These are phyloP conservation scores for Heliconius cydno DNA, from an alignment of 2,888 invertebrate genomes.

Conservation along the genomic window DNA sequence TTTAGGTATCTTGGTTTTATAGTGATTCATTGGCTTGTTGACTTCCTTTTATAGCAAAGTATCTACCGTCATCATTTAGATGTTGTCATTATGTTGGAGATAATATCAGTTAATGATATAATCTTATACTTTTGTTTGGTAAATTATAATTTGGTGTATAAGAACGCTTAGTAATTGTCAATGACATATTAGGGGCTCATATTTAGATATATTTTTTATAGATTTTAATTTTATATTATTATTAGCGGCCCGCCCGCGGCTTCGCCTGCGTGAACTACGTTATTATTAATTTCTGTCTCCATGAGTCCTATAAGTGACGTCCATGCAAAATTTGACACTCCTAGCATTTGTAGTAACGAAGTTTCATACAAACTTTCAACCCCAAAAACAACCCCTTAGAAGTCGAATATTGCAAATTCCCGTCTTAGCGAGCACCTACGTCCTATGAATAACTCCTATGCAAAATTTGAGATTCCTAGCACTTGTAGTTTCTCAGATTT, in stretches of 20 bases:
- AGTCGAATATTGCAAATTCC: too few relatives aligned
- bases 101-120: constrained; percentile 2
- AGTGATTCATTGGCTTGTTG: constrained; percentile 36
- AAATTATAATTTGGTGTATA: not conserved
- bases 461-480: too few relatives aligned
- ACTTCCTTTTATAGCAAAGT: constrained; percentile 27
- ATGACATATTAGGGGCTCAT: not conserved
- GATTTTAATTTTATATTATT: not conserved
- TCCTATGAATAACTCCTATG: too few relatives aligned
- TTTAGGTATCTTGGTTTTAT: constrained; percentile 37
- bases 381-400: too few relatives aligned
- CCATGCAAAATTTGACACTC: too few relatives aligned
- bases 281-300: too few relatives aligned
- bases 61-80: constrained; percentile 34
- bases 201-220: not conserved
- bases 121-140: constrained; percentile 1
- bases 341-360: too few relatives aligned
- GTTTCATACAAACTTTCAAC: too few relatives aligned
- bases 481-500: too few relatives aligned
- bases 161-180: constrained; percentile 5
- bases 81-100: constrained; percentile 11
- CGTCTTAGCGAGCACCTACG: too few relatives aligned
- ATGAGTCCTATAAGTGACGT: too few relatives aligned
- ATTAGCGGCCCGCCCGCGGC: not conserved
- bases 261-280: too few relatives aligned